Evolutionary conservation across 2,113 vertebrate species (phyloP), one percentile per base, ranked within the genome.

Genomic region (Mugil cephalus): DNA sequence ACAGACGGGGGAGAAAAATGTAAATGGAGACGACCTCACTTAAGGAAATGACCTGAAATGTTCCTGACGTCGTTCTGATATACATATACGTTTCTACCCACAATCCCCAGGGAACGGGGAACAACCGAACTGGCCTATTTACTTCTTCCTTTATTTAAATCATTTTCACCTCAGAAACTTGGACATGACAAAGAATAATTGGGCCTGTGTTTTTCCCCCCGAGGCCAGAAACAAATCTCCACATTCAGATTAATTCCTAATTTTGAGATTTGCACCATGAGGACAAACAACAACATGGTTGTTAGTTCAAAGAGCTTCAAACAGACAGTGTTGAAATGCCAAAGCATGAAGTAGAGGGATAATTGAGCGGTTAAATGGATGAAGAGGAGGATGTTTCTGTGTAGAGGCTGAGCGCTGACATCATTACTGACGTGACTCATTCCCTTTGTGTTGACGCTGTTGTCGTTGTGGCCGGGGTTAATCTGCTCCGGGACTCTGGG

Each of bases 291-390:
- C 14, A 45, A 15, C 43, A 45, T 8, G 5, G 18, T 24, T 45
- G 15, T 46, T 45, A n/a, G 13, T 15, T 60, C 17, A 12, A 35
- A 47, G 11, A 47, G n/a, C 30, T 18, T 36, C 4, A 48, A 34
- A 38, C 11, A 46, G 17, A 18, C 4, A 4, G 51, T 64, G 35
- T 19, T 50, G 19, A 64, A 64, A 64, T 64, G 60, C 12, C 61
- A 50, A 47, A 38, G 45, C 13, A 51, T n/a, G 35, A 24, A 64
- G 46, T 14, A 10, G 9, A 39, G 17, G 19, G 11, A 18, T 38
- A 36, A 50, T 63, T 50, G 38, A 38, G 19, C 21, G n/a, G 61
- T 38, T 38, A 14, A 34, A 1, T n/a, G 15, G n/a, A 50, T 19
- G 8, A 15, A 8, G 12, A 30, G 24, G 24, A 30, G 24, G 24